A percentile compares a stretch with the other conserved stretches of the same genome.
Evolutionary conservation across 2,113 vertebrate species (phyloP).

Genomic region (Promerops cafer): DNA sequence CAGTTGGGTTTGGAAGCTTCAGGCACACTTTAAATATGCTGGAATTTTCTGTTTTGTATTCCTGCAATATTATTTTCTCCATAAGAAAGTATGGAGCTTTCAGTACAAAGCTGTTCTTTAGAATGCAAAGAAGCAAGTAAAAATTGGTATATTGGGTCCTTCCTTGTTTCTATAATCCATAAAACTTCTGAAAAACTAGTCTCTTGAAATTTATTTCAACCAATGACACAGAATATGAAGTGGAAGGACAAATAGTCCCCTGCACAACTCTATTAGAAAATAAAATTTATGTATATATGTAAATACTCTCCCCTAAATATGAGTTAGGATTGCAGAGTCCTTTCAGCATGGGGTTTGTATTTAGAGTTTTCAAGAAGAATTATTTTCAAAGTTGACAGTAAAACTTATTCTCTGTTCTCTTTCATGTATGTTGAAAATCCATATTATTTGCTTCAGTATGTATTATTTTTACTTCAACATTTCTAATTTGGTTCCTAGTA

Average conservation of each 20-base stretch:
- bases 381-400: not conserved
- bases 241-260: not conserved
- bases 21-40: not conserved
- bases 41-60: not conserved
- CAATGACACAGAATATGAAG: not conserved
- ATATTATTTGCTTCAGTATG: not conserved
- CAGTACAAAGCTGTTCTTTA: not conserved
- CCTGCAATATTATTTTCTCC: not conserved
- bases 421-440: not conserved
- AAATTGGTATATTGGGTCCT: not conserved
- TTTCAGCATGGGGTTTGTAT: not conserved
- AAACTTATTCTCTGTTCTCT: not conserved
- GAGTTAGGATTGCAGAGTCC: not conserved
- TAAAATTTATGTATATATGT: not conserved
- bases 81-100: not conserved
- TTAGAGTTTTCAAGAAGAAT: not conserved
- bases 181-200: not conserved
- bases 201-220: not conserved
- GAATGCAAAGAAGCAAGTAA: not conserved
- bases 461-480: not conserved
- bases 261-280: not conserved
- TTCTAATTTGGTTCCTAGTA: not conserved
- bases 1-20: not conserved
- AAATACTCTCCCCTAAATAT: not conserved
- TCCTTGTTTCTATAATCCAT: not conserved